These are phyloP conservation scores for Daubentonia madagascariensis DNA, from an alignment of 2,113 vertebrate species.

Conservation along the genomic window DNA sequence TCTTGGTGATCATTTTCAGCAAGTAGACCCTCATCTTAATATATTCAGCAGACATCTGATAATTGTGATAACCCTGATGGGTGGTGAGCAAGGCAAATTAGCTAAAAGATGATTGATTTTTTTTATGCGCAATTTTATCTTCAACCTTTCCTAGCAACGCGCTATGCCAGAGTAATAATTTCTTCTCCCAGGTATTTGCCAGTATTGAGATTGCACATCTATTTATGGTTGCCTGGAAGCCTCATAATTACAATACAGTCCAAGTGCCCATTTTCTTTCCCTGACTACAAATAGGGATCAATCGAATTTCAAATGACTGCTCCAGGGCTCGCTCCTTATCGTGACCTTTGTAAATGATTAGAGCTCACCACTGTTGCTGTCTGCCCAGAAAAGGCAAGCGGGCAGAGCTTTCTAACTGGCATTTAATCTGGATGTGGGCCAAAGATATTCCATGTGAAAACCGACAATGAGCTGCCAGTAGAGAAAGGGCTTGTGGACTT, in stretches of 20 bases:
- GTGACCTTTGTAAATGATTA: constrained; percentile 98
- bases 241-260: constrained; percentile 90
- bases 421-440: constrained; percentile 90
- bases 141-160: constrained; percentile 84
- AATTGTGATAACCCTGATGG: constrained; percentile 87
- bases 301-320: constrained; percentile 92
- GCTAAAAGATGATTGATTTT: constrained; percentile 87
- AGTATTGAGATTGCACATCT: constrained; percentile 85
- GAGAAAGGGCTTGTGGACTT: constrained; percentile 78
- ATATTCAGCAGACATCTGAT: constrained; percentile 82
- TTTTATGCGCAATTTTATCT: constrained; percentile 86
- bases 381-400: constrained; percentile 89
- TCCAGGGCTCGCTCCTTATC: constrained; percentile 85
- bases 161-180: constrained; percentile 84
- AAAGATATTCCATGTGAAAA: constrained; percentile 85
- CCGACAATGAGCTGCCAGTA: constrained; percentile 84
- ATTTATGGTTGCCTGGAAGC: constrained; percentile 90
- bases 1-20: constrained; percentile 61
- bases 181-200: constrained; percentile 86
- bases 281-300: constrained; percentile 92
- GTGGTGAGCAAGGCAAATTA: constrained; percentile 82
- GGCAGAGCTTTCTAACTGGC: constrained; percentile 88
- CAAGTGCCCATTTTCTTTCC: constrained; percentile 91
- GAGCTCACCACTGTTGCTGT: constrained; percentile 86
- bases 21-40: constrained; percentile 75